Percentiles rank a stretch among this genome's conserved stretches.
Conservation (phyloP, 2,888 invertebrate genomes). For the Silvanus unidentatus region DNA sequence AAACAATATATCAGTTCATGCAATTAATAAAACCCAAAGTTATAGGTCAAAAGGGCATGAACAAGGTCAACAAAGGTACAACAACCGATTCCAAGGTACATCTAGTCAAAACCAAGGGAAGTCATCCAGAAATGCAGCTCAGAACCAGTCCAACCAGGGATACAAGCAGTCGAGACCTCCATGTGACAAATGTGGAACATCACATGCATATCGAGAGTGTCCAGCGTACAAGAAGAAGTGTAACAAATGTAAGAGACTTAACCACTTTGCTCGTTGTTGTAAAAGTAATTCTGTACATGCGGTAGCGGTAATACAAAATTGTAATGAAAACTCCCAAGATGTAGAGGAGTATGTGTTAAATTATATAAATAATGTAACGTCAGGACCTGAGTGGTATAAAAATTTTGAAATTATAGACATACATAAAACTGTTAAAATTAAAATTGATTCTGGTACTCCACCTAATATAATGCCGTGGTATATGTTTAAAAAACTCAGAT, state of each 20-base stretch:
- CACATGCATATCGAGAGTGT: neutral
- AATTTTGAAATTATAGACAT: neutral
- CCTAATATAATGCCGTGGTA: neutral
- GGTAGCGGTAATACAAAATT: neutral
- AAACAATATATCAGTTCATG: neutral
- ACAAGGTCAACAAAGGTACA: neutral
- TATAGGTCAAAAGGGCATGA: neutral
- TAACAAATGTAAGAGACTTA: neutral
- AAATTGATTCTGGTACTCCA: slow-evolving; percentile 4
- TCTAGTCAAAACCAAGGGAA: too few relatives aligned
- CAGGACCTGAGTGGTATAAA: neutral
- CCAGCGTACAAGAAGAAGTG: neutral
- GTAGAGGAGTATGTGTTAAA: neutral
- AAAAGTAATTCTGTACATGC: neutral
- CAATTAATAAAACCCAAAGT: neutral
- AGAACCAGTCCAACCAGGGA: too few relatives aligned
- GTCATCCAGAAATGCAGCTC: slow-evolving; percentile 1
- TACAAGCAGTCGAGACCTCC: too few relatives aligned
- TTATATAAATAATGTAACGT: neutral
- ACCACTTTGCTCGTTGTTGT: neutral
- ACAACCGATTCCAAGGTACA: neutral
- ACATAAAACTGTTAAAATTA: neutral
- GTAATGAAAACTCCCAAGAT: neutral
- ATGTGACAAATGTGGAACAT: neutral
- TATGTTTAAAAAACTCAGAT: too few relatives aligned